Conservation (phyloP, 1,140 invertebrate species). For the Magallana ariakensis region DNA sequence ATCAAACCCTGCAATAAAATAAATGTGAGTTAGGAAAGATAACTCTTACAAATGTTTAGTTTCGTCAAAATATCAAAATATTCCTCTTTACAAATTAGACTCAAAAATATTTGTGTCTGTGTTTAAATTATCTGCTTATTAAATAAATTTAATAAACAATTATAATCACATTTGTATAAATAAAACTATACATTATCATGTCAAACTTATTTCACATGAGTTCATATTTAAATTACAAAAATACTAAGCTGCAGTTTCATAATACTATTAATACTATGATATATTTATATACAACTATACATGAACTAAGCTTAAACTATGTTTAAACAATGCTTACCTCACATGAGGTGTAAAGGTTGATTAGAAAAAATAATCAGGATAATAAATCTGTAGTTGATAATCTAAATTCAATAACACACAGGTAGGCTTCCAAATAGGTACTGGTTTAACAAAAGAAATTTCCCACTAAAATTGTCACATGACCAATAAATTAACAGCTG, state of each 20-base stretch:
- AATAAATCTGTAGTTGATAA: not conserved
- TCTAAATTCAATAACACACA: not conserved
- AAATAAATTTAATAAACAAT: no score
- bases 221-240: not conserved
- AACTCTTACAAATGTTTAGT: no score
- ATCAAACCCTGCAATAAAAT: no score
- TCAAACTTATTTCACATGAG: slow-evolving; percentile 11
- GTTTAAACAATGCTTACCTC: not conserved
- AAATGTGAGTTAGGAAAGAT: no score
- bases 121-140: no score
- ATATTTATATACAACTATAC: not conserved
- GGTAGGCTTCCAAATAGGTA: not conserved
- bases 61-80: no score
- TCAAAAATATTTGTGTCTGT: no score
- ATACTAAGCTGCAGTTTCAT: not conserved
- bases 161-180: no score
- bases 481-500: not conserved
- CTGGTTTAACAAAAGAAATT: not conserved
- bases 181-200: not conserved
- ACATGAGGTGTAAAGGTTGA: not conserved
- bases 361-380: not conserved
- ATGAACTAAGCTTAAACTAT: not conserved
- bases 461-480: not conserved
- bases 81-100: no score
- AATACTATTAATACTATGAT: not conserved